phyloP scores from a whole-genome alignment of 1,140 invertebrate genomes.

The Hycleus cichorii region DNA sequence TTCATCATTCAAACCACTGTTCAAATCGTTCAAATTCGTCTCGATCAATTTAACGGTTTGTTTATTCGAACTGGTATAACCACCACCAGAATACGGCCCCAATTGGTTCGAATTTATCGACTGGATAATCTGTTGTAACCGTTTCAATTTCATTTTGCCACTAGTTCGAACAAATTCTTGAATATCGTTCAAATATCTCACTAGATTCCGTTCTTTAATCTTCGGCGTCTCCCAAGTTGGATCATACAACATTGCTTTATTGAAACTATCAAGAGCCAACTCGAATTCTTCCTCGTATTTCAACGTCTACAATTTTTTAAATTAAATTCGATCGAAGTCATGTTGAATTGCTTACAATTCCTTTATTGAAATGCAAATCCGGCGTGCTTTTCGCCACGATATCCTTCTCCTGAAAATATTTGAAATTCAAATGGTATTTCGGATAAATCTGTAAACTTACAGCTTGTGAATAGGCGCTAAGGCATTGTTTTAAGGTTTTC shows the following conservation, averaged over 20 bases:
- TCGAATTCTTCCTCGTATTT: conserved; percentile 77
- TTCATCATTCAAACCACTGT: conserved; percentile 53
- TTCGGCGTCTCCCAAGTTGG: conserved; percentile 65
- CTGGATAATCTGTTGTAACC: conserved; percentile 55
- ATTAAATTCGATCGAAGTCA: background rate
- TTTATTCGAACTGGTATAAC: conserved; percentile 46
- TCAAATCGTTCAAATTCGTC: conserved; percentile 46
- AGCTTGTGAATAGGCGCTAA: conserved; percentile 76
- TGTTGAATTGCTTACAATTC: conserved; percentile 53
- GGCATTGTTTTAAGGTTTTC: conserved; percentile 60
- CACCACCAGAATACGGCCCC: conserved; percentile 54
- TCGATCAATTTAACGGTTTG: conserved; percentile 48
- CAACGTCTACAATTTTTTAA: conserved; percentile 52
- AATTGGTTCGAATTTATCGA: conserved; percentile 50
- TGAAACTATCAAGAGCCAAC: conserved; percentile 61
- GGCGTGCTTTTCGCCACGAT: conserved; percentile 62
- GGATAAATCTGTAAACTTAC: conserved; percentile 45
- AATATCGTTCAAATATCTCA: conserved; percentile 61
- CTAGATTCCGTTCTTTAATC: conserved; percentile 53
- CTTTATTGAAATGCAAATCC: conserved; percentile 82
- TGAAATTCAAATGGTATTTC: conserved; percentile 3
- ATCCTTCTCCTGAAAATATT: conserved; percentile 61
- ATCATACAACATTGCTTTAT: conserved; percentile 58
- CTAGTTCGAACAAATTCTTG: conserved; percentile 56
- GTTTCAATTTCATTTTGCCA: conserved; percentile 70